Evolutionary conservation across 1,140 invertebrate species (phyloP).

Genomic region (Lepidurus packardi): DNA sequence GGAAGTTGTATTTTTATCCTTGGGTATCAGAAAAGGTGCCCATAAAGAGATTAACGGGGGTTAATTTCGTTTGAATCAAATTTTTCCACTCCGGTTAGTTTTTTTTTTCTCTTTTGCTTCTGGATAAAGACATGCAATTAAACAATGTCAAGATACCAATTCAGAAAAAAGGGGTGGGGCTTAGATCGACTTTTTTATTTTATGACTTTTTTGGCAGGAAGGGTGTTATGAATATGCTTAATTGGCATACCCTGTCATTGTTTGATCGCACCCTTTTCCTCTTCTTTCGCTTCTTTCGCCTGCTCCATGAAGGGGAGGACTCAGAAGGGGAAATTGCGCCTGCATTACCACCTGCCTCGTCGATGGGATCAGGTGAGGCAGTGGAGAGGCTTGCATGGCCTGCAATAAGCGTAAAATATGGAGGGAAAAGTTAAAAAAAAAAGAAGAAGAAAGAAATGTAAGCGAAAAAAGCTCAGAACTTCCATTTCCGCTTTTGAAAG

Average conservation of each 20-base stretch:
- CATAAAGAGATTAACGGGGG: not conserved
- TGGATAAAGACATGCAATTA: not conserved
- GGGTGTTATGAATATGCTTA: not conserved
- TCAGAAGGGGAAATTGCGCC: not conserved
- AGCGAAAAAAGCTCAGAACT: not conserved
- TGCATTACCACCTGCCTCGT: conserved; percentile 13
- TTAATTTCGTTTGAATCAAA: not conserved
- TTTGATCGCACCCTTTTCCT: conserved; percentile 31
- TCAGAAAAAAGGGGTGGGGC: not conserved
- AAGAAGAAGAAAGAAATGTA: conserved; percentile 15
- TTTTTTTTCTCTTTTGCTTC: not conserved
- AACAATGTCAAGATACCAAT: not conserved
- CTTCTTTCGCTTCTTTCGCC: conserved; percentile 32
- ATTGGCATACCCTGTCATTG: conserved; percentile 20
- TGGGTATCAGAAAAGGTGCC: not conserved
- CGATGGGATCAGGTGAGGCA: not conserved
- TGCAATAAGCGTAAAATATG: not conserved
- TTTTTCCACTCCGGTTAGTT: not conserved
- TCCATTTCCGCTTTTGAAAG: not conserved
- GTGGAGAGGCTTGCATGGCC: conserved; percentile 17
- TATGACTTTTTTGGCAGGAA: not conserved
- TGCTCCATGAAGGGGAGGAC: conserved; percentile 16
- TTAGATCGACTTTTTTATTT: not conserved
- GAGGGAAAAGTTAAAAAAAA: not conserved
- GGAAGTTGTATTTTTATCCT: not conserved